Conservation (phyloP, 2,113 vertebrate genomes). For the Archilochus colubris region DNA sequence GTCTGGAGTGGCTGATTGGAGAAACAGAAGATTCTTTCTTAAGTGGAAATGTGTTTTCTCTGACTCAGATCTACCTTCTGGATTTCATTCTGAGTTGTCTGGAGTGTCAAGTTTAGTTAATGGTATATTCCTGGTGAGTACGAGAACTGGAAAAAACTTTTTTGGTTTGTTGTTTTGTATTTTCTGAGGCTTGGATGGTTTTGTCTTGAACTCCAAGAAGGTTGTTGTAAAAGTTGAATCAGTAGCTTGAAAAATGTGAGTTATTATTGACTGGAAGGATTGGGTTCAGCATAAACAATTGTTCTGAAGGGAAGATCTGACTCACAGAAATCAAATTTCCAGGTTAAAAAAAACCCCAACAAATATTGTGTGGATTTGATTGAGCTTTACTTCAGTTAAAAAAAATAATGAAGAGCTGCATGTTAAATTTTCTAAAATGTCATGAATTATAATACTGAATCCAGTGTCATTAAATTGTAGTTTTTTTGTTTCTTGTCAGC, state of each 20-base stretch:
- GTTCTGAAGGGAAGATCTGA: conserved; percentile 48
- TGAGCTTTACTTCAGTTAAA: conserved; percentile 69
- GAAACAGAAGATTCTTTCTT: conserved; percentile 56
- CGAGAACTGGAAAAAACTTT: not conserved
- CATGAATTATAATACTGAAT: conserved; percentile 66
- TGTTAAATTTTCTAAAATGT: conserved; percentile 61
- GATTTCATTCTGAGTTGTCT: conserved; percentile 57
- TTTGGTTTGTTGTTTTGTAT: not conserved
- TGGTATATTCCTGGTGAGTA: conserved; percentile 31
- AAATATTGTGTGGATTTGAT: conserved; percentile 47
- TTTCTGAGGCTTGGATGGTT: conserved; percentile 46
- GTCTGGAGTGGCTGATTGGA: conserved; percentile 36
- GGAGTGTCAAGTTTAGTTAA: conserved; percentile 57
- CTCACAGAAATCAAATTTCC: conserved; percentile 53
- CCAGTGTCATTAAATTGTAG: conserved; percentile 70
- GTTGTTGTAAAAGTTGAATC: conserved; percentile 16
- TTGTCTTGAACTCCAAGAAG: conserved; percentile 47
- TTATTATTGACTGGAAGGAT: conserved; percentile 65
- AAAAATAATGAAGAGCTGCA: conserved; percentile 68
- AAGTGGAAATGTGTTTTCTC: conserved; percentile 56
- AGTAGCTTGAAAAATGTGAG: conserved; percentile 45
- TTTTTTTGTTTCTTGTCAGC: conserved; percentile 74
- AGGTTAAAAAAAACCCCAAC: not conserved
- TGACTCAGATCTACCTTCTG: conserved; percentile 52
- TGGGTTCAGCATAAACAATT: conserved; percentile 64